Percentiles rank a stretch among this genome's conserved stretches.
phyloP scores from a whole-genome alignment of 1,140 invertebrate genomes.

The Oedothorax gibbosus region DNA sequence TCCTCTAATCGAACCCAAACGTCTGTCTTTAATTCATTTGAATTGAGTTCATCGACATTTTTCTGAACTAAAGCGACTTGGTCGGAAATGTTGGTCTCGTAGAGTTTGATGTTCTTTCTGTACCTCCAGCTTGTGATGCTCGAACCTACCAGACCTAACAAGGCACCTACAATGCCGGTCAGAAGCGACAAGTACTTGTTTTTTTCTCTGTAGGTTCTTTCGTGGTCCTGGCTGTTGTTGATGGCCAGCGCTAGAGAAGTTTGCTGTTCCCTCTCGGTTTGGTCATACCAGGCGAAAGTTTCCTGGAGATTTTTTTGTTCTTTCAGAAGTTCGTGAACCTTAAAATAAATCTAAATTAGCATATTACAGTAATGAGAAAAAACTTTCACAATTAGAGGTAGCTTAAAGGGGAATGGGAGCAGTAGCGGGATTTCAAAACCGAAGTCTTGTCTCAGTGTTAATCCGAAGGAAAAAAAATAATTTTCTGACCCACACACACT shows the following conservation, averaged over 20 bases:
- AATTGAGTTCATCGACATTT: background rate
- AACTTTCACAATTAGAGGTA: no score
- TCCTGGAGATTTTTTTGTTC: slow-evolving; percentile 28
- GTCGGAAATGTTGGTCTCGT: slow-evolving; percentile 19
- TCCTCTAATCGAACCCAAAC: slow-evolving; percentile 2
- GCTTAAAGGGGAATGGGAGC: no score
- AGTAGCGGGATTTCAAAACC: no score
- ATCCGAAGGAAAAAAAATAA: no score
- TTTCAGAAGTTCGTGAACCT: slow-evolving; percentile 47
- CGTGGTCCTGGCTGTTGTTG: slow-evolving; percentile 51
- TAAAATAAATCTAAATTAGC: background rate
- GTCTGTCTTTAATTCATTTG: background rate
- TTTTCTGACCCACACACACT: no score
- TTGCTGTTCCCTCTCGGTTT: slow-evolving; percentile 49
- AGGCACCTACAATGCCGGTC: slow-evolving; percentile 33
- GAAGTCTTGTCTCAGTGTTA: no score
- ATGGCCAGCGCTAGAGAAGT: slow-evolving; percentile 40
- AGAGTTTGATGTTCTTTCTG: slow-evolving; percentile 45
- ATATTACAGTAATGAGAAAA: no score
- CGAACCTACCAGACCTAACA: slow-evolving; percentile 39
- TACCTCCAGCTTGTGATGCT: slow-evolving; percentile 45
- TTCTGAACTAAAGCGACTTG: slow-evolving; percentile 29
- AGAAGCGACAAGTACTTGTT: slow-evolving; percentile 52
- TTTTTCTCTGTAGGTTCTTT: slow-evolving; percentile 52
- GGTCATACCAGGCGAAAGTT: slow-evolving; percentile 12